Percentiles rank a stretch among this genome's conserved stretches.
phyloP scores from a whole-genome alignment of 2,888 invertebrate genomes.

The Nematopogon swammerdamellus region DNA sequence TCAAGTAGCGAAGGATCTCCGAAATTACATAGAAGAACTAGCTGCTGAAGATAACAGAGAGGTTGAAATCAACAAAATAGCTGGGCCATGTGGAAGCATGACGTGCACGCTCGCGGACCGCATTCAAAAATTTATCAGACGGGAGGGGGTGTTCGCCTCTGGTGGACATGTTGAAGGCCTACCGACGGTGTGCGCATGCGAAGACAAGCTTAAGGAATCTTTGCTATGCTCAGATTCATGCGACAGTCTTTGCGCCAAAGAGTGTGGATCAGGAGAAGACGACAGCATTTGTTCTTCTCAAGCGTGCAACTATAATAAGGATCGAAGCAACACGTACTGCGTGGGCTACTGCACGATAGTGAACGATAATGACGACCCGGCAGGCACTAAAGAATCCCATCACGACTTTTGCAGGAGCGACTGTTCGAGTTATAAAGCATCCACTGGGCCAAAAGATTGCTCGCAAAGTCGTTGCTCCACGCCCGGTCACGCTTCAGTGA shows the following conservation, averaged over 20 bases:
- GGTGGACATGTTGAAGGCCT: constrained; percentile 25
- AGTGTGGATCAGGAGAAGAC: constrained; percentile 23
- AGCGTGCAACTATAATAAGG: constrained; percentile 17
- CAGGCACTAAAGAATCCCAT: not conserved
- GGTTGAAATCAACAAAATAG: constrained; percentile 29
- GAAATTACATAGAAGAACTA: constrained; percentile 37
- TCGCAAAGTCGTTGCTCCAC: too few species aligned
- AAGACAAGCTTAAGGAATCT: constrained; percentile 33
- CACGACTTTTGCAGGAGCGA: not conserved
- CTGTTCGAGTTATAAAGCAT: not conserved
- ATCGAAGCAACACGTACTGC: constrained; percentile 6
- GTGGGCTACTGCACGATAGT: not conserved
- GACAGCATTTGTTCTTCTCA: constrained; percentile 21
- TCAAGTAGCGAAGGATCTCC: constrained; percentile 37
- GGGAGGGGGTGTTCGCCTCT: constrained; percentile 29
- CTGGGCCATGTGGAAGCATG: constrained; percentile 45
- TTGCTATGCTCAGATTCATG: constrained; percentile 27
- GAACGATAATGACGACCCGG: not conserved
- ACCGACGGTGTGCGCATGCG: constrained; percentile 42
- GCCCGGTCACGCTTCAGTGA: too few species aligned
- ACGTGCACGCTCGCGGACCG: constrained; percentile 35
- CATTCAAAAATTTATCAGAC: constrained; percentile 35
- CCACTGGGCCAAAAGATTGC: too few species aligned
- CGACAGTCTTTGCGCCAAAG: constrained; percentile 24
- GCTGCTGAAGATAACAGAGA: constrained; percentile 36